Base-by-base conservation (phyloP, 2,888 invertebrate genomes). In the Sphecodes monilicornis region DNA sequence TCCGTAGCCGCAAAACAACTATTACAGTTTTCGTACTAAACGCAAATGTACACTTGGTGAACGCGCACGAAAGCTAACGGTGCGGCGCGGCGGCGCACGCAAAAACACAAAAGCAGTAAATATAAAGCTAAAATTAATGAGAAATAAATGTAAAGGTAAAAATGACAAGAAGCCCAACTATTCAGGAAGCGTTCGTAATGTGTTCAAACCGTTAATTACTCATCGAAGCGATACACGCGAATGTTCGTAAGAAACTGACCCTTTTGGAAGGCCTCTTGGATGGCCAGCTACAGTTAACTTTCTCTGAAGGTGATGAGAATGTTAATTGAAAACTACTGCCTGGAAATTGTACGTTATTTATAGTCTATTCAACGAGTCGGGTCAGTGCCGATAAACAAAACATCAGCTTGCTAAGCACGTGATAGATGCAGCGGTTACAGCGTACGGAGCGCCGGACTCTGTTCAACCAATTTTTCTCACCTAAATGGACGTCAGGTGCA, bases 131-230 rank as follows among this genome's bases (percentile, higher is more conserved):
- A 11, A n/a, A 68, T 68, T 68, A 68, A 68, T n/a, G 68, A 68
- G 68, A 36, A 68, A 68, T 68, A 39, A 68, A 68, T 22, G 68
- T 39, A 68, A 68, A 68, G 68, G 39, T 68, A 36, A 39, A 57
- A 54, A 54, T 41, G 76, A 46, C 22, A 41, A 68, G 26, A 46
- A 74, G 80, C 81, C 73, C 26, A 46, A 29, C 29, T 78, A n/a
- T 5, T 16, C 39, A 46, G n/a, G 73, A 68, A 68, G n/a, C 68
- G 68, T 39, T 39, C 36, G 68, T 36, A 39, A 68, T 39, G 68
- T 68, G 39, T 13, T 39, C 36, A 11, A 68, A 68, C 68, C 68
- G 68, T 68, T 68, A 68, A 68, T 39, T 39, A 22, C 36, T 66
- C 66, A 36, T 66, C 32, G 36, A 66, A 66, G 36, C 32, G 66